These are phyloP conservation scores for Psittacus erithacus DNA, from an alignment of 2,113 vertebrate genomes.

Conservation along the genomic window DNA sequence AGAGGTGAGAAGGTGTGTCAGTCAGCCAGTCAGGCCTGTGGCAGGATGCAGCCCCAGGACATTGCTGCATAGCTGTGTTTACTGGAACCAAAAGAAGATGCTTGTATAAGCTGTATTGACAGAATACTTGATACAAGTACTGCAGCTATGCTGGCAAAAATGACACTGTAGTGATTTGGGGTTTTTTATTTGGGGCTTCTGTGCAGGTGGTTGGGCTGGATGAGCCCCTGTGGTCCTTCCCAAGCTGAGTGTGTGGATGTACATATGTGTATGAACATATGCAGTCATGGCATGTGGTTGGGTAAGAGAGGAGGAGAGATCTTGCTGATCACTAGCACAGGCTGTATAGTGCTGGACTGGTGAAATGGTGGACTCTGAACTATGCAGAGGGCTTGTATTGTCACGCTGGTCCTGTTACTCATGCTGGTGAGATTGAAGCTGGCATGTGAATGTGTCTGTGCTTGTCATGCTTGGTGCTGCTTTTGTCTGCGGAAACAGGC, in stretches of 20 bases:
- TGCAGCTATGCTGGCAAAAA: background rate
- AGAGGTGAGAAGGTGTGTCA: background rate
- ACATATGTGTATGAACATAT: background rate
- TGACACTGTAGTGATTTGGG: background rate
- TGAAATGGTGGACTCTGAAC: background rate
- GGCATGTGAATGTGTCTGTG: background rate
- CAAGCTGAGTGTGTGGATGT: accelerated
- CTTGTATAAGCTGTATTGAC: background rate
- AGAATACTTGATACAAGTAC: background rate
- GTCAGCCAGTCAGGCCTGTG: background rate
- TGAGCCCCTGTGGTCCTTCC: background rate
- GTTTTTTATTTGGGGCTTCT: background rate
- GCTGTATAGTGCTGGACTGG: background rate
- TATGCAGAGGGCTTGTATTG: background rate
- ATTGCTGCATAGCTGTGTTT: background rate
- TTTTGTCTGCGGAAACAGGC: background rate
- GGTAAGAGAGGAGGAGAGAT: background rate
- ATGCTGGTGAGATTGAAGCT: background rate
- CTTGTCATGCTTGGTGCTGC: background rate
- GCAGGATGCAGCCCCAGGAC: background rate
- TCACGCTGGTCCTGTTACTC: background rate
- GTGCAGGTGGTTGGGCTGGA: background rate
- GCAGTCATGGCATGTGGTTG: background rate
- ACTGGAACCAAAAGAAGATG: background rate
- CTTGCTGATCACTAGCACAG: background rate